Evolutionary conservation across 2,888 invertebrate genomes (phyloP).

Genomic region (Schizaphis graminum): DNA sequence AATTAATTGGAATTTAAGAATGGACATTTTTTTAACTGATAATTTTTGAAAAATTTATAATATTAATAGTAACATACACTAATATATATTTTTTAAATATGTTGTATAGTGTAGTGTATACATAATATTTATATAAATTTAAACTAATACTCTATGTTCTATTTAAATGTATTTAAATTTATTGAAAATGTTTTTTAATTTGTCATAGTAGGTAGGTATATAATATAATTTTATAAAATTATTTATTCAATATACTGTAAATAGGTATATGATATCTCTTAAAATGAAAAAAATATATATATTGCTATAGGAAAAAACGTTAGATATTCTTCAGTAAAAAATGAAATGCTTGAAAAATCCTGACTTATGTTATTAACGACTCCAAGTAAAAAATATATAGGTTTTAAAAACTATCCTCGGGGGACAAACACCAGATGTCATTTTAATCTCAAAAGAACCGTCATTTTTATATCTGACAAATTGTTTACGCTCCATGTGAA

Average conservation of each 20-base stretch:
- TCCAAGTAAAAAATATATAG: conserved; percentile 6
- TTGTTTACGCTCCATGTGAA: conserved; percentile 14
- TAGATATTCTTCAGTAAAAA: background rate
- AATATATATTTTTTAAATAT: background rate
- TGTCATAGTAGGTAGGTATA: no score
- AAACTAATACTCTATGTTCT: background rate
- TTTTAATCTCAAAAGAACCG: conserved; percentile 49
- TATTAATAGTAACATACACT: background rate
- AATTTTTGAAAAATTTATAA: no score
- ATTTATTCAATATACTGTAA: background rate
- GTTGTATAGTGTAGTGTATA: no score
- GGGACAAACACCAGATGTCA: conserved; percentile 53
- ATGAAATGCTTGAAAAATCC: conserved; percentile 30
- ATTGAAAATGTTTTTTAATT: background rate
- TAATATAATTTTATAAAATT: background rate
- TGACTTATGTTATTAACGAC: conserved; percentile 43
- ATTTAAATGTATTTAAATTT: background rate
- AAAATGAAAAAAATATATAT: background rate
- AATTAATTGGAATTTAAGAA: no score
- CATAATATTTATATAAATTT: background rate
- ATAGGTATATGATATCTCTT: background rate
- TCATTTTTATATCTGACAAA: conserved; percentile 42
- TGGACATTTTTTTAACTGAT: no score
- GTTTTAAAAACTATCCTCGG: conserved; percentile 37
- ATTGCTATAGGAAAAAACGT: background rate